phyloP scores from a whole-genome alignment of 2,888 invertebrate genomes.

The Caenorhabditis sulstoni region DNA sequence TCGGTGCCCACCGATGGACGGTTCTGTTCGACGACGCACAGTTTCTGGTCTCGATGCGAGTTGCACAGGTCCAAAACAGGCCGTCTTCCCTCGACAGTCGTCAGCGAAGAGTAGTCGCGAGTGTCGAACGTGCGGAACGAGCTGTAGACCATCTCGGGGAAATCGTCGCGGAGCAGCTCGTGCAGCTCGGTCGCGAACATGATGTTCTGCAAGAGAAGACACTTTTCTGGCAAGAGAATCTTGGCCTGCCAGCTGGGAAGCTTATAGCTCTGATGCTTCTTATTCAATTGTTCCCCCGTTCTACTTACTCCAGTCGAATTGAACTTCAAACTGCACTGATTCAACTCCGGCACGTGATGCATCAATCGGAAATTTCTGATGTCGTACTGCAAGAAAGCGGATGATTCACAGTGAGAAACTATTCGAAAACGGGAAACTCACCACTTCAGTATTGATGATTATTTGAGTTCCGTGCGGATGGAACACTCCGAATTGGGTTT shows the following conservation, averaged over 20 bases:
- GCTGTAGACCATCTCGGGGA: slow-evolving; percentile 17
- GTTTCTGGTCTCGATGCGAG: slow-evolving; percentile 89
- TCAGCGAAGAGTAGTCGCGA: slow-evolving; percentile 88
- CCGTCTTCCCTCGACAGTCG: slow-evolving; percentile 93
- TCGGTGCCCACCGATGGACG: slow-evolving; percentile 9
- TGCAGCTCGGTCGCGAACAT: slow-evolving; percentile 47
- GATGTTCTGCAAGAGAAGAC: slow-evolving; percentile 50
- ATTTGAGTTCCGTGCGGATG: slow-evolving; percentile 83
- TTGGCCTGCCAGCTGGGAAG: too few species aligned
- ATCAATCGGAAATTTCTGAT: slow-evolving; percentile 93
- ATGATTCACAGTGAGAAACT: too few species aligned
- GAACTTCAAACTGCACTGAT: slow-evolving; percentile 92
- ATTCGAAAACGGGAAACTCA: too few species aligned
- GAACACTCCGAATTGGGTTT: slow-evolving; percentile 66
- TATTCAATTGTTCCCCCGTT: too few species aligned
- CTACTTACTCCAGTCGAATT: slow-evolving; percentile 86
- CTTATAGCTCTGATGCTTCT: too few species aligned
- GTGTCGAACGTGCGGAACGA: slow-evolving; percentile 93
- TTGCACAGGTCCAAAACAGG: slow-evolving; percentile 91
- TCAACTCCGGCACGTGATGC: slow-evolving; percentile 93
- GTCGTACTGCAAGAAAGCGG: slow-evolving; percentile 88
- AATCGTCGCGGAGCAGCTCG: slow-evolving; percentile 20
- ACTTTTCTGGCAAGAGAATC: slow-evolving; percentile 5
- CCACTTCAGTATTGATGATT: slow-evolving; percentile 94
- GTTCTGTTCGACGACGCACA: slow-evolving; percentile 89